Conservation (phyloP, 2,113 vertebrate genomes). For the Pterocles gutturalis region DNA sequence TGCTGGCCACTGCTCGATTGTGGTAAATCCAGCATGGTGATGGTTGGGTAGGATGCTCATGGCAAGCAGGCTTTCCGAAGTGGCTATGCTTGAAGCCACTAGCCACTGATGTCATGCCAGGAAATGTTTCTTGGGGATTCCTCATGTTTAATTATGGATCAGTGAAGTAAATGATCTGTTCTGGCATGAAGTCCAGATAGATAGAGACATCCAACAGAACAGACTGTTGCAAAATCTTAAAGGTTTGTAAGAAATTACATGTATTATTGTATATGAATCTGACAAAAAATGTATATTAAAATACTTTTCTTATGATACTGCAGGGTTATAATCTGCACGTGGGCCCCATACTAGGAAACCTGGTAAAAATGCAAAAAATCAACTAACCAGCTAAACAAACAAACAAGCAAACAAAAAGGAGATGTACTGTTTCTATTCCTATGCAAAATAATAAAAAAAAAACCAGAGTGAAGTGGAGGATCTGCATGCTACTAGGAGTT, state of each 20-base stretch:
- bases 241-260: background rate
- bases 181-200: background rate
- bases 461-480: background rate
- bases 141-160: constrained; percentile 29
- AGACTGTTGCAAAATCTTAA: background rate
- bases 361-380: background rate
- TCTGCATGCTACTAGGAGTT: background rate
- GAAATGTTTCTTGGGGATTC: constrained; percentile 24
- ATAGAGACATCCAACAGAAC: background rate
- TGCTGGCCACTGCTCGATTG: background rate
- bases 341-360: background rate
- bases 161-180: constrained; percentile 1
- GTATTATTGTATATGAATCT: background rate
- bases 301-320: background rate
- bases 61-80: background rate
- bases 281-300: background rate
- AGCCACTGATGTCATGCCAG: background rate
- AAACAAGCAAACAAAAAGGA: background rate
- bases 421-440: background rate
- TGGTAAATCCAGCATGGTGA: background rate
- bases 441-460: background rate
- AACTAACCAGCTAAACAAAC: background rate
- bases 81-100: background rate
- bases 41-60: background rate
- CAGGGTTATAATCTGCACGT: background rate